Evolutionary conservation across 2,797 vertebrate genomes (phyloP).

Genomic region (Labroides dimidiatus): DNA sequence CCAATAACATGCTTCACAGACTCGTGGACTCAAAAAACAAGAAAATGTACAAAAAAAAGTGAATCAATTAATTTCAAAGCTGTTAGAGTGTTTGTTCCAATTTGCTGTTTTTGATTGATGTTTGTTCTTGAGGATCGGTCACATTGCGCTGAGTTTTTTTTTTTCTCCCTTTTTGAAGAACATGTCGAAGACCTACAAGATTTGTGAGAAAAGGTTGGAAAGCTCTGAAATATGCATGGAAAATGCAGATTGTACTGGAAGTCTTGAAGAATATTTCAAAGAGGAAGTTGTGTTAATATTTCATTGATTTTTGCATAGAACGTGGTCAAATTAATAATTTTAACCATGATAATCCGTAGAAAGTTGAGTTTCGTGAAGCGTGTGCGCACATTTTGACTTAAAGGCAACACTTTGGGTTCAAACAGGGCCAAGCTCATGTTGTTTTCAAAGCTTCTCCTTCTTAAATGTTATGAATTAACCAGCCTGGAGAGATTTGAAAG

Average conservation of each 20-base stretch:
- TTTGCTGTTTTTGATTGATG: neutral
- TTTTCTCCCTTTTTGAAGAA: neutral
- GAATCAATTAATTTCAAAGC: neutral
- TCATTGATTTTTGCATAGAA: neutral
- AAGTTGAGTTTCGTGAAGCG: too few relatives aligned
- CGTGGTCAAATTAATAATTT: slow-evolving; percentile 8
- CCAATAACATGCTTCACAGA: slow-evolving; percentile 37
- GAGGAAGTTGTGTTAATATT: neutral
- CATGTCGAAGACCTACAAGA: too few relatives aligned
- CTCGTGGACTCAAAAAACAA: neutral
- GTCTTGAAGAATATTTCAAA: neutral
- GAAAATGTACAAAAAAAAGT: neutral
- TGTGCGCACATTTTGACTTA: slow-evolving; percentile 21
- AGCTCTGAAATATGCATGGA: neutral
- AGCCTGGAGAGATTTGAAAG: slow-evolving; percentile 8
- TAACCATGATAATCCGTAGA: neutral
- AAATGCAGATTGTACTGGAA: too few relatives aligned
- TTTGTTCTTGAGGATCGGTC: neutral
- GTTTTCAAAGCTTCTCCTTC: slow-evolving; percentile 1
- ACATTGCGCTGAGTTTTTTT: neutral
- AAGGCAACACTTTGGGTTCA: neutral
- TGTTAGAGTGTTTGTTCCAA: neutral
- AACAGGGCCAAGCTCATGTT: slow-evolving; percentile 6
- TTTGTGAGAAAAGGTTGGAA: neutral
- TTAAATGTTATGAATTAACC: slow-evolving; percentile 9